Evolutionary conservation across 2,797 vertebrate genomes (phyloP).

Genomic region (Spondyliosoma cantharus): DNA sequence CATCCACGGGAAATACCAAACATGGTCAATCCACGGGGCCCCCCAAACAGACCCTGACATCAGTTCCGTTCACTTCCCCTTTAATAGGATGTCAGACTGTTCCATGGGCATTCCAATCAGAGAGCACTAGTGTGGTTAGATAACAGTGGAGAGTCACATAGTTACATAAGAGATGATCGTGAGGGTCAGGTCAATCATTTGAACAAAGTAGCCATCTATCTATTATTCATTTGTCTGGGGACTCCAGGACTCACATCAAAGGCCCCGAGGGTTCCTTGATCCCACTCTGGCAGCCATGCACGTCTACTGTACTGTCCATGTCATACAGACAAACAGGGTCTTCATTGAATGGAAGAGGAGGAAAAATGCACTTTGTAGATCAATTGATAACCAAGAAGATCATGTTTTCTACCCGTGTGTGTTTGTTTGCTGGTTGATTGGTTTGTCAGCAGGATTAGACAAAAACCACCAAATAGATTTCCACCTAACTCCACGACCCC

Average conservation of each 20-base stretch:
- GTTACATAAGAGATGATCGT: slow-evolving; percentile 18
- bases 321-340: background rate
- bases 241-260: background rate
- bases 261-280: background rate
- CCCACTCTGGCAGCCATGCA: background rate
- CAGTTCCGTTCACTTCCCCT: no score
- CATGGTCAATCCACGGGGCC: slow-evolving; percentile 53
- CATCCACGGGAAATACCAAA: slow-evolving; percentile 25
- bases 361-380: background rate
- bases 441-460: no score
- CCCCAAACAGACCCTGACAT: slow-evolving; percentile 9
- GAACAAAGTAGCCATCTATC: slow-evolving; percentile 8
- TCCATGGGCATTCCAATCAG: slow-evolving; percentile 15
- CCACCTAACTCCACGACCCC: no score
- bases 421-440: background rate
- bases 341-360: background rate
- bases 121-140: slow-evolving; percentile 16
- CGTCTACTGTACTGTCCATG: background rate
- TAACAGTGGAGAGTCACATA: background rate
- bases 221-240: background rate
- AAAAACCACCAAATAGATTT: no score
- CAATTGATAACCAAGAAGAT: no score
- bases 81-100: slow-evolving; percentile 30
- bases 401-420: no score
- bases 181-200: background rate